phyloP scores from a whole-genome alignment of 1,140 invertebrate species.

The Neotoxoptera formosana region DNA sequence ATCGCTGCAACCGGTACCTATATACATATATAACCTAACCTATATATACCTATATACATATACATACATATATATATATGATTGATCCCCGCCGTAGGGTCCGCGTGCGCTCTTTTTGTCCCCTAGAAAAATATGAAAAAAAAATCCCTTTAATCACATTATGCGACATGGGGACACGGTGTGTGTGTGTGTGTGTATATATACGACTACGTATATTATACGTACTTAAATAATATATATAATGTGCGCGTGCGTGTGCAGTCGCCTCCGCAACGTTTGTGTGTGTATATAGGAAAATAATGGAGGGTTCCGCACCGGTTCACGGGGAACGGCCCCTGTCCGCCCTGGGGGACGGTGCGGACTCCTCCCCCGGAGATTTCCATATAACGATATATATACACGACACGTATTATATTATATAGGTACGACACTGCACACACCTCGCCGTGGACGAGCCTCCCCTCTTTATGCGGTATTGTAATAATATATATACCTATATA shows the following conservation, averaged over 20 bases:
- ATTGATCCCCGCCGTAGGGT: background rate
- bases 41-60: background rate
- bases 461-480: background rate
- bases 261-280: background rate
- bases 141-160: conserved; percentile 49
- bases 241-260: background rate
- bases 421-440: background rate
- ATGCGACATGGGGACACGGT: background rate
- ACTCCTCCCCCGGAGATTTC: conserved; percentile 52
- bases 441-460: background rate
- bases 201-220: background rate
- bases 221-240: background rate
- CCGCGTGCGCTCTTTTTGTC: conserved; percentile 22
- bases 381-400: conserved; percentile 16
- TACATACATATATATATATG: background rate
- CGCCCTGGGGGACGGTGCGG: conserved; percentile 53
- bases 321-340: conserved; percentile 54
- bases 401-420: background rate
- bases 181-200: background rate
- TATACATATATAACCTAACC: too few relatives aligned
- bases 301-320: conserved; percentile 52
- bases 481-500: background rate
- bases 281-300: conserved; percentile 33
- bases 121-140: background rate
- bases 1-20: background rate